Conservation (phyloP, 2,113 vertebrate genomes). For the Pomatorhinus ruficollis region DNA sequence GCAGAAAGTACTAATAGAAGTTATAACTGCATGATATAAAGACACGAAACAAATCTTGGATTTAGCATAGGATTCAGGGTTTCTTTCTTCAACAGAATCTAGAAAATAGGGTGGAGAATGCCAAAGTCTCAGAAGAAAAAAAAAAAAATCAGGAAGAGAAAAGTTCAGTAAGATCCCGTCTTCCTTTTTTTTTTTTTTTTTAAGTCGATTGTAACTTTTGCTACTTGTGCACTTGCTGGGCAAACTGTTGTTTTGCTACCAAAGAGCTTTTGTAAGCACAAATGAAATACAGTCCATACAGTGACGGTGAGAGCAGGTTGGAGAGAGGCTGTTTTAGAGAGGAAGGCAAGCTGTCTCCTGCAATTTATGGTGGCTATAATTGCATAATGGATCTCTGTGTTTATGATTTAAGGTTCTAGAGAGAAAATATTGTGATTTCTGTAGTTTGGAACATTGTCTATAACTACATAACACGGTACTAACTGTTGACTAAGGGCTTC, state of each 20-base stretch:
- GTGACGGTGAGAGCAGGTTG: not conserved
- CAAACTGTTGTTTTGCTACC: not conserved
- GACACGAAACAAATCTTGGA: not conserved
- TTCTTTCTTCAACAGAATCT: not conserved
- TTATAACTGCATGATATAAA: not conserved
- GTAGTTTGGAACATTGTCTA: not conserved
- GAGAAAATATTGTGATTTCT: not conserved
- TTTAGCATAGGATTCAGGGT: not conserved
- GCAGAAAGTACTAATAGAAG: not conserved
- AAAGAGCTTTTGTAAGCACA: not conserved
- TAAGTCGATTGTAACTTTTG: not conserved
- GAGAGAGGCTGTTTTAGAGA: not conserved
- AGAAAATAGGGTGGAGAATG: not conserved
- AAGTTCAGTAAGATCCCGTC: not conserved
- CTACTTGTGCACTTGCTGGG: not conserved
- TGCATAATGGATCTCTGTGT: not conserved
- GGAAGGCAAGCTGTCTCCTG: not conserved
- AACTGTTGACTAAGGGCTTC: not conserved
- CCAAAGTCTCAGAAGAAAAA: not conserved
- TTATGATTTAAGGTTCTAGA: not conserved
- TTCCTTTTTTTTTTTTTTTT: not conserved
- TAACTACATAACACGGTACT: not conserved
- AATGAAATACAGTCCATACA: not conserved
- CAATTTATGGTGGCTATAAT: not conserved
- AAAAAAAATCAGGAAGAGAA: not conserved